Evolutionary conservation across 2,888 invertebrate genomes (phyloP).

Genomic region (Slavum lentiscoides): DNA sequence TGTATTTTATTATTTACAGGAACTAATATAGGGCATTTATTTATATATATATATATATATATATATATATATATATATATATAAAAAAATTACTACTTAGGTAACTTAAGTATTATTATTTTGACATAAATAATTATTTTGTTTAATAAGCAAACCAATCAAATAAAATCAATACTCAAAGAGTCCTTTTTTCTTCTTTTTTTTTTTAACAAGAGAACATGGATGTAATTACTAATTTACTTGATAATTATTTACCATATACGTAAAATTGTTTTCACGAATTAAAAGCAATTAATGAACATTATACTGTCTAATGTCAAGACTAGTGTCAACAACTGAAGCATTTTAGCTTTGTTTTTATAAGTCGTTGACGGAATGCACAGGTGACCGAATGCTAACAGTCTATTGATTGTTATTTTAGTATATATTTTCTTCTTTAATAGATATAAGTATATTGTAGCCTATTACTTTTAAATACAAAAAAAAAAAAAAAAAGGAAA

Average conservation of each 20-base stretch:
- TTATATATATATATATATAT: constrained; percentile 32
- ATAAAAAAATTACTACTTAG: constrained; percentile 46
- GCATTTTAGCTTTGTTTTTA: constrained; percentile 20
- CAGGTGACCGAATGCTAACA: constrained; percentile 41
- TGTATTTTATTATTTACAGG: constrained; percentile 46
- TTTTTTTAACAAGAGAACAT: constrained; percentile 17
- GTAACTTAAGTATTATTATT: constrained; percentile 48
- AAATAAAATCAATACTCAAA: constrained; percentile 40
- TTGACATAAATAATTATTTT: constrained; percentile 43
- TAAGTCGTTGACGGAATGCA: constrained; percentile 46
- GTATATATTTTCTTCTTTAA: constrained; percentile 41
- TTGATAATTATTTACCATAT: constrained; percentile 40
- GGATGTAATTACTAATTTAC: constrained; percentile 19
- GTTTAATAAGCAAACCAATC: constrained; percentile 43
- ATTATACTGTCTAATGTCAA: constrained; percentile 44
- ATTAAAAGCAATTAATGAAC: constrained; percentile 32
- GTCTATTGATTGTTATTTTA: constrained; percentile 49
- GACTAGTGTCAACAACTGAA: constrained; percentile 45
- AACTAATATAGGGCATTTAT: constrained; percentile 41
- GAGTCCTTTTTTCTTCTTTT: constrained; percentile 14
- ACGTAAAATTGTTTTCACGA: constrained; percentile 25
- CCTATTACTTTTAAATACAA: constrained; percentile 33
- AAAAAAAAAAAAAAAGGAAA: constrained; percentile 42
- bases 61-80: constrained; percentile 22
- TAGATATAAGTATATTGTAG: constrained; percentile 52